These are phyloP conservation scores for Tympanoctomys barrerae DNA, from an alignment of 2,797 vertebrate species.

Conservation along the genomic window DNA sequence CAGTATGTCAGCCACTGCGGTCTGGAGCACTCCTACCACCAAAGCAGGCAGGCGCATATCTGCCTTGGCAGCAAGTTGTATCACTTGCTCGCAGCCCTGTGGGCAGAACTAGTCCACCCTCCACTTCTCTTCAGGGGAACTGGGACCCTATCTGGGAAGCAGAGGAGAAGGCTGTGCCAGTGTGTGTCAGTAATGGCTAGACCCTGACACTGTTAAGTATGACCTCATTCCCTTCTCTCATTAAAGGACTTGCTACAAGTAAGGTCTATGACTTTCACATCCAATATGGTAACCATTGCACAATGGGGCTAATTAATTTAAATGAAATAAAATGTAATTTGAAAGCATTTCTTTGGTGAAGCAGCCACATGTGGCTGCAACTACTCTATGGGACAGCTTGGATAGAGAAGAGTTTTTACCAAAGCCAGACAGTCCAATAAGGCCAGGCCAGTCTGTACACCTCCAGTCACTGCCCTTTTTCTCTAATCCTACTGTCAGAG, in stretches of 20 bases:
- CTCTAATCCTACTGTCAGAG: not conserved
- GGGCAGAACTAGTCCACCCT: not conserved
- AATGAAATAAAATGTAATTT: not conserved
- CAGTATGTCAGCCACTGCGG: not conserved
- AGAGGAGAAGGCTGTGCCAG: not conserved
- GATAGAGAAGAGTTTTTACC: not conserved
- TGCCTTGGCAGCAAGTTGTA: not conserved
- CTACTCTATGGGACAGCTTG: not conserved
- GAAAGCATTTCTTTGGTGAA: not conserved
- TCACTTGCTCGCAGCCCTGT: not conserved
- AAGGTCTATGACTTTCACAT: not conserved
- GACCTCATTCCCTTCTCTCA: not conserved
- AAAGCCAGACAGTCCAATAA: not conserved
- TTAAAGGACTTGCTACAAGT: not conserved
- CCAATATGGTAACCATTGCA: not conserved
- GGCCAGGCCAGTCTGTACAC: not conserved
- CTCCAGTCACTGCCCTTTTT: fast-evolving
- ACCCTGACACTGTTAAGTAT: not conserved
- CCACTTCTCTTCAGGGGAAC: not conserved
- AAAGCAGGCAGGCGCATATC: not conserved
- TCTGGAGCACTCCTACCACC: not conserved
- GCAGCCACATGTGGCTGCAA: not conserved
- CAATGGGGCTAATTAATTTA: not conserved
- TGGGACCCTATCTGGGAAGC: not conserved
- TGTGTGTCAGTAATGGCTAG: not conserved